Evolutionary conservation across 1,140 invertebrate species (phyloP).

Genomic region (Andrena cerasifolii): DNA sequence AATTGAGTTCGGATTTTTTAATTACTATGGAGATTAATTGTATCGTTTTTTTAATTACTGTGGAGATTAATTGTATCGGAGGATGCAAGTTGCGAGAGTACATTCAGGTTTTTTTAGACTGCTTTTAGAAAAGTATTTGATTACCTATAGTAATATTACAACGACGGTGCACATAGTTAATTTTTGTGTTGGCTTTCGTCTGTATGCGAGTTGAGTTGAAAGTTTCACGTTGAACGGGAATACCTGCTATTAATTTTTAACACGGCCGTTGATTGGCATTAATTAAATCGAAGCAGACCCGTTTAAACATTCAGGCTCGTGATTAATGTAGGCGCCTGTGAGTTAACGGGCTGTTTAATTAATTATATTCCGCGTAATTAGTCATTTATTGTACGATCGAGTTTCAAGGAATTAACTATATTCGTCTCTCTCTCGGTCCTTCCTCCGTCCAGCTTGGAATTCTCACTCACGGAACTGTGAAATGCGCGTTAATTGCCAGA

Average conservation of each 20-base stretch:
- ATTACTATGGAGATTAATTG: too few species aligned
- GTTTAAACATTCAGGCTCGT: constrained; percentile 7
- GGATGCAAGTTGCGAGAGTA: too few species aligned
- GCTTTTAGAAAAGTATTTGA: too few species aligned
- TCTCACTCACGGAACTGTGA: not conserved
- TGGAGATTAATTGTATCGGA: too few species aligned
- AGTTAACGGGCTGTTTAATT: constrained; percentile 13
- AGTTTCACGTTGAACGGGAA: not conserved
- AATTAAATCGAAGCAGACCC: constrained; percentile 19
- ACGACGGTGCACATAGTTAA: too few species aligned
- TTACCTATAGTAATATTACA: too few species aligned
- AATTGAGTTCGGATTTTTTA: too few species aligned
- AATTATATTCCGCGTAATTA: constrained; percentile 25
- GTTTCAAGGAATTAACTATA: not conserved
- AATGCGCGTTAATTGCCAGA: constrained; percentile 26
- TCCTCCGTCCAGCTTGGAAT: not conserved
- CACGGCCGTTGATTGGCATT: not conserved
- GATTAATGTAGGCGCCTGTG: constrained; percentile 1
- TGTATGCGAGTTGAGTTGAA: not conserved
- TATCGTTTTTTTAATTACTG: too few species aligned
- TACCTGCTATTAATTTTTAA: constrained; percentile 12
- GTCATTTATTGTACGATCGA: constrained; percentile 8
- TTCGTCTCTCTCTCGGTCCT: not conserved
- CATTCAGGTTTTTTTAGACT: too few species aligned
- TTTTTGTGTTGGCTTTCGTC: too few species aligned